Conservation (phyloP, 2,113 vertebrate species). For the Pteropus alecto region DNA sequence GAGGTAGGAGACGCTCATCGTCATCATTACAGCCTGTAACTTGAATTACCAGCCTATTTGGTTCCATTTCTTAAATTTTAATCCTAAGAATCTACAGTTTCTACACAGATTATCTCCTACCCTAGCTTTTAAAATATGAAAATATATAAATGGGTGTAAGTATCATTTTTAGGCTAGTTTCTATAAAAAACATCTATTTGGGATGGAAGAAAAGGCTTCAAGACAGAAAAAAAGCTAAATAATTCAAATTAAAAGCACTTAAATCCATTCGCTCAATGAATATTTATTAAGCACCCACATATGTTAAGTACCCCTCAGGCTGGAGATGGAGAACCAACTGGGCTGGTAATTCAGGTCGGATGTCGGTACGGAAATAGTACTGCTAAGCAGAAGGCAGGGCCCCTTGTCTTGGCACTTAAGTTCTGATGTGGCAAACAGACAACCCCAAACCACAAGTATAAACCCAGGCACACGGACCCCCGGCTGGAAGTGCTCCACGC, state of each 20-base stretch:
- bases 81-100: not conserved
- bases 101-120: not conserved
- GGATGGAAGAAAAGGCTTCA: conserved; percentile 1
- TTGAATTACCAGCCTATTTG: not conserved
- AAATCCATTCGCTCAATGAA: not conserved
- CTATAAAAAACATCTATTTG: not conserved
- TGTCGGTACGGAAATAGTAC: not conserved
- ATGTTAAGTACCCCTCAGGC: not conserved
- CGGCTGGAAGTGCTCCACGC: not conserved
- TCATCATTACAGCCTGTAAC: not conserved
- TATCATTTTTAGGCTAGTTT: conserved; percentile 30
- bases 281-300: not conserved
- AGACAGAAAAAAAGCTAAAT: not conserved
- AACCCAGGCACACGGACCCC: not conserved
- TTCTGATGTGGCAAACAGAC: not conserved
- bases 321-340: not conserved
- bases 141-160: not conserved
- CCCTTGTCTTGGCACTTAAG: not conserved
- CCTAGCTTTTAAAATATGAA: not conserved
- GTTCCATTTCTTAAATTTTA: not conserved
- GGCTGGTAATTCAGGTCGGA: not conserved
- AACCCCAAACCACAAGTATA: not conserved
- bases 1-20: not conserved
- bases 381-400: not conserved
- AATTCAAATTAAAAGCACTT: conserved; percentile 16